Conservation (phyloP, 2,888 invertebrate genomes). For the Terebella lapidaria region DNA sequence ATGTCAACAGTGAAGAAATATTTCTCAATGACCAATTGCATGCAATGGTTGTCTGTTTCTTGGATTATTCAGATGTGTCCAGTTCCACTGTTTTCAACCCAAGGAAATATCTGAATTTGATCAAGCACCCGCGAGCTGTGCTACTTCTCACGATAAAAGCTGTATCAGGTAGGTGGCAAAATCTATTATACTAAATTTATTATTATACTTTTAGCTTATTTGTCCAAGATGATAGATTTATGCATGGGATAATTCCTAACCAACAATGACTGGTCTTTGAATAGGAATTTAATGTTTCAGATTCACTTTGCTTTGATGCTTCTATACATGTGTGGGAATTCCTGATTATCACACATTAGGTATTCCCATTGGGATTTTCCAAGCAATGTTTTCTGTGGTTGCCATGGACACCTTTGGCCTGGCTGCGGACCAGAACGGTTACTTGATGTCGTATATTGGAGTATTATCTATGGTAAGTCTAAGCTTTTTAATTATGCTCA, state of each 20-base stretch:
- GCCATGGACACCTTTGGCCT: slow-evolving; percentile 43
- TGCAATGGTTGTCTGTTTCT: no score
- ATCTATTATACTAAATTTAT: neutral
- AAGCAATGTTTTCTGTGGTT: slow-evolving; percentile 46
- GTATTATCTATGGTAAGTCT: slow-evolving; percentile 39
- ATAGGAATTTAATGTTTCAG: neutral
- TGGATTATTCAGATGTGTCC: no score
- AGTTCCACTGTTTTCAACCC: slow-evolving; percentile 34
- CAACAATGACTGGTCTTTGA: neutral
- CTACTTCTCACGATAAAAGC: slow-evolving; percentile 34
- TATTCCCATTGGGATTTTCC: slow-evolving; percentile 45
- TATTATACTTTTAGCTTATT: neutral
- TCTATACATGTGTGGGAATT: no score
- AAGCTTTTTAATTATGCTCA: no score
- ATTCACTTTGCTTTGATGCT: neutral
- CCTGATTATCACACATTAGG: no score
- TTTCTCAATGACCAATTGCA: no score
- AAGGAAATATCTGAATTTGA: slow-evolving; percentile 30
- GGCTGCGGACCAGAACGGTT: slow-evolving; percentile 44
- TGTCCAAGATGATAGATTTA: neutral
- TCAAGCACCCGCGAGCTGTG: slow-evolving; percentile 34
- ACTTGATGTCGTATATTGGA: slow-evolving; percentile 45
- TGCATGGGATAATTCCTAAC: neutral
- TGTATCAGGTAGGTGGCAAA: slow-evolving; percentile 31
- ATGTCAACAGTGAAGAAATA: no score